These are phyloP conservation scores for Phataginus tricuspis DNA, from an alignment of 2,797 vertebrate species.

Conservation along the genomic window DNA sequence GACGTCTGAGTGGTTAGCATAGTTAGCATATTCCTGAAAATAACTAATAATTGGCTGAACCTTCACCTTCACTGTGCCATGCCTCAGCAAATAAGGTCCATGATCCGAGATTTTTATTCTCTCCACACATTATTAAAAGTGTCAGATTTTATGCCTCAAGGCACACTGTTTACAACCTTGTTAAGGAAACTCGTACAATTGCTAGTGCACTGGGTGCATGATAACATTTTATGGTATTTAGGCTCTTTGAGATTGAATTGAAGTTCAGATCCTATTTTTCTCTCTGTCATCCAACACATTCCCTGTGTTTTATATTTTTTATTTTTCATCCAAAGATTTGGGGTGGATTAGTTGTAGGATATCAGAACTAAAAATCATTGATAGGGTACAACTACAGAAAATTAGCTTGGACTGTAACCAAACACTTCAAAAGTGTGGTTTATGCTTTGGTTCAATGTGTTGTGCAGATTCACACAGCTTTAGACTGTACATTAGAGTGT, in stretches of 20 bases:
- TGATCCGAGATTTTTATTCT: not conserved
- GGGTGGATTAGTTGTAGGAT: not conserved
- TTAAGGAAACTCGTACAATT: not conserved
- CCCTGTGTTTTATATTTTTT: constrained; percentile 16
- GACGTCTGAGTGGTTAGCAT: not conserved
- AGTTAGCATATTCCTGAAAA: constrained; percentile 1
- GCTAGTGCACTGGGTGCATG: not conserved
- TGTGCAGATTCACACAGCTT: not conserved
- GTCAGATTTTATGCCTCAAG: not conserved
- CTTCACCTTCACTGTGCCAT: not conserved
- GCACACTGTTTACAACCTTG: not conserved
- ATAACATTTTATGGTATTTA: constrained; percentile 11
- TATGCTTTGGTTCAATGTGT: constrained; percentile 27
- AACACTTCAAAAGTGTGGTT: not conserved
- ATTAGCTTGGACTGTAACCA: not conserved
- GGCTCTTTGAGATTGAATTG: not conserved
- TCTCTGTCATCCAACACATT: not conserved
- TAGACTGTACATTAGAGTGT: not conserved
- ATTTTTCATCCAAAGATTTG: constrained; percentile 9
- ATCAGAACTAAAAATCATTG: constrained; percentile 17
- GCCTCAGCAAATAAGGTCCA: not conserved
- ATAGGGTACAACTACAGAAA: constrained; percentile 11
- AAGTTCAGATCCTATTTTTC: not conserved
- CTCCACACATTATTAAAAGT: not conserved
- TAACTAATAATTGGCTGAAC: not conserved